These are phyloP conservation scores for Minunthozetes semirufus DNA, from an alignment of 2,888 invertebrate species.

Conservation along the genomic window DNA sequence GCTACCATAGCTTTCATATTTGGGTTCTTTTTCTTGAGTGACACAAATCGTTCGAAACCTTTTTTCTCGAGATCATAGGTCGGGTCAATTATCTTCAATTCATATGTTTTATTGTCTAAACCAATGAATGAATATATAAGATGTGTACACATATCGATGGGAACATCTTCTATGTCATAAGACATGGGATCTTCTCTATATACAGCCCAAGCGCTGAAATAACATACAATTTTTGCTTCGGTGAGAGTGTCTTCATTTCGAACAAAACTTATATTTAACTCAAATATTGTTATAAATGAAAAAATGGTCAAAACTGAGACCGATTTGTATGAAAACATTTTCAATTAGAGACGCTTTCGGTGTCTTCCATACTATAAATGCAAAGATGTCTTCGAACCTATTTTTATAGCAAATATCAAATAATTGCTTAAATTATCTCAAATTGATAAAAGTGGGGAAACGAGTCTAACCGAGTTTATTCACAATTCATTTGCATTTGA, in stretches of 20 bases:
- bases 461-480: too few relatives aligned
- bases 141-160: constrained; percentile 42
- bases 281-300: too few relatives aligned
- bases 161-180: constrained; percentile 43
- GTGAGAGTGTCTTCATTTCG: constrained; percentile 29
- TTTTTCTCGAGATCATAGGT: constrained; percentile 66
- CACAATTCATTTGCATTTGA: too few relatives aligned
- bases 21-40: constrained; percentile 62
- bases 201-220: constrained; percentile 44
- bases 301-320: neutral
- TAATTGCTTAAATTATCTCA: too few relatives aligned
- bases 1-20: constrained; percentile 69
- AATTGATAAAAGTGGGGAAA: too few relatives aligned
- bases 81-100: constrained; percentile 42
- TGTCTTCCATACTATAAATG: too few relatives aligned
- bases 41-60: constrained; percentile 73
- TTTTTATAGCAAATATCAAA: constrained; percentile 42
- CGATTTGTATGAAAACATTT: neutral
- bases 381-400: too few relatives aligned
- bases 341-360: neutral
- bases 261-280: neutral
- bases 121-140: constrained; percentile 43
- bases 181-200: constrained; percentile 42
- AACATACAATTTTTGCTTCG: constrained; percentile 43
- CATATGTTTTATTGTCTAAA: constrained; percentile 42